Percentiles rank a stretch among this genome's conserved stretches.
phyloP scores from a whole-genome alignment of 2,888 invertebrate species.

The Andrena chrysosceles region DNA sequence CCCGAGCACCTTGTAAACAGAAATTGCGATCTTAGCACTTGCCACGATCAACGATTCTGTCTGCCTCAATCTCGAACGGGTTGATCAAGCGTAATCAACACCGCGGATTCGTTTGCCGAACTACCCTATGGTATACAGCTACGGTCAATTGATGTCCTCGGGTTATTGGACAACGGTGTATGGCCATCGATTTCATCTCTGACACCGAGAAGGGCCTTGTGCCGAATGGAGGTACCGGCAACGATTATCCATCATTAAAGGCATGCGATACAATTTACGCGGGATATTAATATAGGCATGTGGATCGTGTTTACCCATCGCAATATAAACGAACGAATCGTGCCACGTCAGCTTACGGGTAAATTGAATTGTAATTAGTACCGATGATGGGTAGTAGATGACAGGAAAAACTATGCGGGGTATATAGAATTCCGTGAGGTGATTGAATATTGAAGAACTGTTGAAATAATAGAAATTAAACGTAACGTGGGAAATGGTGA shows the following conservation, averaged over 20 bases:
- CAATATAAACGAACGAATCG: too few relatives aligned
- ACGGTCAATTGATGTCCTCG: conserved; percentile 32
- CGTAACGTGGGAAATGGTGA: not conserved
- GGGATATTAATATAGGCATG: not conserved
- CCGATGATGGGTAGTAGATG: too few relatives aligned
- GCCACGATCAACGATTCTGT: not conserved
- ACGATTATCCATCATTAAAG: conserved; percentile 28
- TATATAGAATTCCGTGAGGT: too few relatives aligned
- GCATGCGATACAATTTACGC: not conserved
- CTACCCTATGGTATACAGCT: conserved; percentile 15
- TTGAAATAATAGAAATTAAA: not conserved
- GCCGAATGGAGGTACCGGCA: not conserved
- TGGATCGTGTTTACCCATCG: too few relatives aligned
- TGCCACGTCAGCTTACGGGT: too few relatives aligned
- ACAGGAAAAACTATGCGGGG: too few relatives aligned
- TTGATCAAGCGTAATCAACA: conserved; percentile 54
- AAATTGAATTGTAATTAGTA: too few relatives aligned
- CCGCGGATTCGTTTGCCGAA: conserved; percentile 49
- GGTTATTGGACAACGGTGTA: conserved; percentile 42
- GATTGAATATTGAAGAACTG: too few relatives aligned
- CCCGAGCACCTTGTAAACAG: conserved; percentile 30
- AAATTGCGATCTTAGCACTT: conserved; percentile 38
- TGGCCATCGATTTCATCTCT: conserved; percentile 27
- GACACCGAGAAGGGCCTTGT: conserved; percentile 11
- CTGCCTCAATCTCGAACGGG: conserved; percentile 25